phyloP scores from a whole-genome alignment of 1,140 invertebrate genomes.

The Temnothorax longispinosus region DNA sequence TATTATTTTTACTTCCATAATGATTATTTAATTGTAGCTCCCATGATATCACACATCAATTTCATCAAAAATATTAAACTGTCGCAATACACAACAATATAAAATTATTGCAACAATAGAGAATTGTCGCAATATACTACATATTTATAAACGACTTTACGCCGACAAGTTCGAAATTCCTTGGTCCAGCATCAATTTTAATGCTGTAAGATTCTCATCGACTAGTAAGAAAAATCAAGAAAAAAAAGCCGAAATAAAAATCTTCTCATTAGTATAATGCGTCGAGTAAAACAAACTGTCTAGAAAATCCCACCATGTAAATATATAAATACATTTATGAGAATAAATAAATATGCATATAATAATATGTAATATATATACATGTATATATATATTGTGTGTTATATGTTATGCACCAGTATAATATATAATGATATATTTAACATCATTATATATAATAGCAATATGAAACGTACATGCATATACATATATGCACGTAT shows the following conservation, averaged over 20 bases:
- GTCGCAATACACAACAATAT: not conserved
- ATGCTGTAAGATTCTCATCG: not conserved
- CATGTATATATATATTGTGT: too few species aligned
- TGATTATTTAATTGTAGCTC: too few species aligned
- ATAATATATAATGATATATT: not conserved
- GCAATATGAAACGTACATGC: not conserved
- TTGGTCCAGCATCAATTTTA: not conserved
- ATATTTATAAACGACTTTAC: constrained; percentile 58
- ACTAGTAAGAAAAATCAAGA: not conserved
- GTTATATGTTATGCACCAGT: not conserved
- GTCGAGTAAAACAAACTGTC: not conserved
- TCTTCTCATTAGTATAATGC: not conserved
- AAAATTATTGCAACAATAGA: not conserved
- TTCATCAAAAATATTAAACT: too few species aligned
- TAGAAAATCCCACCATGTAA: not conserved
- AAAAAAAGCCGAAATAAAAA: not conserved
- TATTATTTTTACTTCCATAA: too few species aligned
- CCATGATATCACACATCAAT: too few species aligned
- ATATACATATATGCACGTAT: not conserved
- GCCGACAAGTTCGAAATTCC: constrained; percentile 63
- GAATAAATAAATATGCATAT: not conserved
- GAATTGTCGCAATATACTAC: constrained; percentile 52
- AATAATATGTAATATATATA: not conserved
- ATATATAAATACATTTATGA: constrained; percentile 1
- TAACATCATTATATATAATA: not conserved